Evolutionary conservation across 53 echinoderm and acorn worm species (phyloP).

Genomic region (Arbacia lixula): DNA sequence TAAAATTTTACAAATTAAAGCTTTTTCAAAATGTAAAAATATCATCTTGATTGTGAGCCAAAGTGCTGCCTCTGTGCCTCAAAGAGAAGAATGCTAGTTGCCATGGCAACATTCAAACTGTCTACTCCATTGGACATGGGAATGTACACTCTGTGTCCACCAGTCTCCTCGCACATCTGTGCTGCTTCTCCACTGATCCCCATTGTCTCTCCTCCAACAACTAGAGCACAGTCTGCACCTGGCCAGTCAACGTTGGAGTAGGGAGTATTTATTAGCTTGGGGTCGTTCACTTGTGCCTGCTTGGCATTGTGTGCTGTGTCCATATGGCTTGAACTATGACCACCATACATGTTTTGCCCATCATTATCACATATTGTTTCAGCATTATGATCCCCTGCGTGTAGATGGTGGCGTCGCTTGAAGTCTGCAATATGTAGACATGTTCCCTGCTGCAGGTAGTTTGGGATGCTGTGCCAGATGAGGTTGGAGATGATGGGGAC

Average conservation of each 20-base stretch:
- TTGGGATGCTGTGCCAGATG: conserved; percentile 69
- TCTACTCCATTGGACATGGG: conserved; percentile 77
- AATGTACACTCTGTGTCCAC: conserved; percentile 75
- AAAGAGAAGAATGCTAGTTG: conserved; percentile 81
- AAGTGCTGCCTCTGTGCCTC: conserved; percentile 84
- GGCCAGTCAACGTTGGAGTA: conserved; percentile 30
- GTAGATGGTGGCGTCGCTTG: too few relatives aligned
- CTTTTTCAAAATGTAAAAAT: too few relatives aligned
- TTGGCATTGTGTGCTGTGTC: background rate
- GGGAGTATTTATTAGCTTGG: background rate
- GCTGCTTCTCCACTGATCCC: conserved; percentile 76
- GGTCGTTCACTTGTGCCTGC: background rate
- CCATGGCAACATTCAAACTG: conserved; percentile 87
- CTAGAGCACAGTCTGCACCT: conserved; percentile 55
- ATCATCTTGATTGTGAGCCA: background rate
- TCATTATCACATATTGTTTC: background rate
- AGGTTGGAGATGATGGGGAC: conserved; percentile 72
- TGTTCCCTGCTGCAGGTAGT: conserved; percentile 52
- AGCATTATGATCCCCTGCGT: background rate
- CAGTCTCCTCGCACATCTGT: conserved; percentile 64
- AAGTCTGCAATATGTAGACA: conserved; percentile 79
- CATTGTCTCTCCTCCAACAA: conserved; percentile 91
- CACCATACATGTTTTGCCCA: background rate
- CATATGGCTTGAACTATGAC: background rate
- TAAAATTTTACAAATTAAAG: too few relatives aligned